Base-by-base conservation (phyloP, 2,888 invertebrate species). In the Noctua comes region DNA sequence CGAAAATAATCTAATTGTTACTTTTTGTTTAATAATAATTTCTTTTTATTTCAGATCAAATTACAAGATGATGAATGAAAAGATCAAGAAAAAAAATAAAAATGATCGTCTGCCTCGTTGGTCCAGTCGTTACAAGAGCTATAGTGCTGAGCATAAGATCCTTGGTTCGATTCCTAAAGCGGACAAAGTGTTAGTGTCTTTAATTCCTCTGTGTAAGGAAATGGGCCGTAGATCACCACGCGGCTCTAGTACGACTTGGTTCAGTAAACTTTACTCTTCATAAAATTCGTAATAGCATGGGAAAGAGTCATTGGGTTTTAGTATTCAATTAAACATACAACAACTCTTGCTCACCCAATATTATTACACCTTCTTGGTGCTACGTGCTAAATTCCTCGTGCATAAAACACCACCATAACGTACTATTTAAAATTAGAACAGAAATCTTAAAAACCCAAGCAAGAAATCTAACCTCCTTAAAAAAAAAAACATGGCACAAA, bases 401-500 rank as follows among this genome's bases (percentile, higher is more conserved):
- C n/a, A 64, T 1, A 64, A 40, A 31, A n/a, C 11, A 54, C 6
- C 13, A 51, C 6, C 0, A 31, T 0, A 72, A 36, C 1, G 18
- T 57, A 40, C 5, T 51, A 46, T 11, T 65, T 69, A 40, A 62
- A 84, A 68, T 68, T 48, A 66, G 11, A 78, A 59, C 31, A 51
- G 13, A 78, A 24, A 77, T 8, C 21, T 54, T 1, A 27, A n/a
- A 62, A 43, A 66, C 18, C 8, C 6, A 1, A 64, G n/a, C 1
- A 46, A 46, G 46, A 54, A 69, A 69, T 13, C n/a, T 72, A 66
- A 79, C 62, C 74, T 66, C 24, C 48, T 68, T 21, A 57, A 72
- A 64, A 64, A n/a, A n/a, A 80, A 79, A 73, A 78, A 65, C 70
- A 57, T 10, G 27, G 68, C 31, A 75, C 64, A 75, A 73, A 87